Conservation (phyloP, 2,113 vertebrate species). For the Ammodytes dubius region DNA sequence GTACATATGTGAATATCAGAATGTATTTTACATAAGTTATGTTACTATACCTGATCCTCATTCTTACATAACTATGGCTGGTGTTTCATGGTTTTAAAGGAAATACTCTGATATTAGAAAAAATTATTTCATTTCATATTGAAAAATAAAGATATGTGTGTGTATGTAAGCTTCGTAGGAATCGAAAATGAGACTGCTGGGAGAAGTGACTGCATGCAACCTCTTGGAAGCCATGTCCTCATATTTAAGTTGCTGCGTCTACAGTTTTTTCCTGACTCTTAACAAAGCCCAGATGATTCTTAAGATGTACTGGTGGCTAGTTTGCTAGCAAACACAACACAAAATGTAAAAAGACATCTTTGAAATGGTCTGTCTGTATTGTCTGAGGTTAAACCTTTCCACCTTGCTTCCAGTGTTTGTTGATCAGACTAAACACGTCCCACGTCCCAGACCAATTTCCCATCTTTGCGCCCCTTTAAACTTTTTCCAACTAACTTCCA, state of each 20-base stretch:
- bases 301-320: background rate
- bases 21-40: background rate
- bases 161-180: background rate
- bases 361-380: slow-evolving; percentile 10
- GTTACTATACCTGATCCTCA: background rate
- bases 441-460: background rate
- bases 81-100: background rate
- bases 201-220: background rate
- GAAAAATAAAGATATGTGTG: background rate
- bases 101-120: background rate
- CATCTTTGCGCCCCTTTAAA: slow-evolving; percentile 18
- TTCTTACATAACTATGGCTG: background rate
- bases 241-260: background rate
- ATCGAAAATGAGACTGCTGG: background rate
- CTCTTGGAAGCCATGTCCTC: background rate
- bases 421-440: background rate
- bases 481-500: slow-evolving; percentile 28
- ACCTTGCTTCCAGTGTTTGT: slow-evolving; percentile 10
- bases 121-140: too few species aligned
- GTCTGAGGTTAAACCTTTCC: background rate
- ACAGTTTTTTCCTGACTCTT: background rate
- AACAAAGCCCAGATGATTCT: background rate
- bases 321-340: slow-evolving; percentile 3
- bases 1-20: slow-evolving; percentile 2
- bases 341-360: slow-evolving; percentile 15